phyloP scores from a whole-genome alignment of 2,797 vertebrate species.

The Streptopelia turtur region DNA sequence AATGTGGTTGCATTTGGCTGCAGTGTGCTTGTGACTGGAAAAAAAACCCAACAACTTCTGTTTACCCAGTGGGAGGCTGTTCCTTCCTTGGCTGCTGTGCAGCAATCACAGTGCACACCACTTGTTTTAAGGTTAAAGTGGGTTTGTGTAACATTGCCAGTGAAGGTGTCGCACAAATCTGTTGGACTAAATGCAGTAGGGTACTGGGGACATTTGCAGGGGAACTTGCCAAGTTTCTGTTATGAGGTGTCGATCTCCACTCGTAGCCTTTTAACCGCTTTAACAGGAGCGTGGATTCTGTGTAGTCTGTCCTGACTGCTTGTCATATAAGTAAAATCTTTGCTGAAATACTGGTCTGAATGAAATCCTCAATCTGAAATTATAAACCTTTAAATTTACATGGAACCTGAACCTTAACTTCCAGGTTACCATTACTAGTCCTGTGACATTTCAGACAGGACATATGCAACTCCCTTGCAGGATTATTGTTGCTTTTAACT shows the following conservation, averaged over 20 bases:
- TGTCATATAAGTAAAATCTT: not conserved
- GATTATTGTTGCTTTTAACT: not conserved
- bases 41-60: not conserved
- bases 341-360: not conserved
- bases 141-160: not conserved
- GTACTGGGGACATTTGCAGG: not conserved
- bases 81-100: not conserved
- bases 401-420: not conserved
- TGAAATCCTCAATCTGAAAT: not conserved
- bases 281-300: not conserved
- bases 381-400: not conserved
- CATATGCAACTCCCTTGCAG: not conserved
- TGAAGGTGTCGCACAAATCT: not conserved
- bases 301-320: not conserved
- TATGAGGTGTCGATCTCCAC: not conserved
- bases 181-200: not conserved
- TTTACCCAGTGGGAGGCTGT: not conserved
- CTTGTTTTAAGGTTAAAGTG: not conserved
- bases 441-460: not conserved
- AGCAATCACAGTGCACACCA: not conserved
- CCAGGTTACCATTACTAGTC: not conserved
- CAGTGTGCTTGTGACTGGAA: not conserved
- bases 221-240: not conserved
- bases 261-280: not conserved
- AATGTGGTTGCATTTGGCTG: not conserved